Evolutionary conservation across 2,113 vertebrate species (phyloP).

Genomic region (Callithrix jacchus): DNA sequence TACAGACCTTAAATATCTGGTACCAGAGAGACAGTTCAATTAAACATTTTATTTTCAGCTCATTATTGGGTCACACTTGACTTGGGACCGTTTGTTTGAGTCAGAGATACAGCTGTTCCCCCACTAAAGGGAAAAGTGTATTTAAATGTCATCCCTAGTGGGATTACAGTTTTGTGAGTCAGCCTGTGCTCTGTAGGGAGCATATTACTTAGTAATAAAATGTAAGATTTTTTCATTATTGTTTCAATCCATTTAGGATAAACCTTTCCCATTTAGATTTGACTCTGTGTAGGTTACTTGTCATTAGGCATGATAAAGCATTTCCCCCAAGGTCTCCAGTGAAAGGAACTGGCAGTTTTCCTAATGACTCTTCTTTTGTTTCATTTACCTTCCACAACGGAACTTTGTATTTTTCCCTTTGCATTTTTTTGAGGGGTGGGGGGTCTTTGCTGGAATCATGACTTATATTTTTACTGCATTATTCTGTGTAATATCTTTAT

Average conservation of each 20-base stretch:
- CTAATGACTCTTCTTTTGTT: slow-evolving; percentile 58
- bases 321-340: slow-evolving; percentile 36
- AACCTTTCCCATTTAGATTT: slow-evolving; percentile 2
- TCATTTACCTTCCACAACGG: background rate
- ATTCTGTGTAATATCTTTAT: slow-evolving; percentile 41
- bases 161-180: slow-evolving; percentile 43
- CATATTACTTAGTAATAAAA: slow-evolving; percentile 31
- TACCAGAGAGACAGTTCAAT: background rate
- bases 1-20: background rate
- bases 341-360: slow-evolving; percentile 41
- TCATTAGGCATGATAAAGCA: slow-evolving; percentile 52
- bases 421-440: background rate
- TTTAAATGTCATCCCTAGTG: background rate
- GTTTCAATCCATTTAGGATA: slow-evolving; percentile 54
- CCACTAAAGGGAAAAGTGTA: background rate
- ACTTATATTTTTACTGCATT: slow-evolving; percentile 12
- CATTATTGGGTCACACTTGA: background rate
- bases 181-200: background rate
- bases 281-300: slow-evolving; percentile 48
- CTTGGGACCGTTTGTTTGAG: background rate
- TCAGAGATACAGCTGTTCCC: background rate
- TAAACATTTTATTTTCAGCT: slow-evolving; percentile 5
- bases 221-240: slow-evolving; percentile 44
- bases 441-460: background rate
- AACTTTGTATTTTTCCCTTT: background rate